phyloP scores from a whole-genome alignment of 1,140 invertebrate species.

The Gerris buenoi region DNA sequence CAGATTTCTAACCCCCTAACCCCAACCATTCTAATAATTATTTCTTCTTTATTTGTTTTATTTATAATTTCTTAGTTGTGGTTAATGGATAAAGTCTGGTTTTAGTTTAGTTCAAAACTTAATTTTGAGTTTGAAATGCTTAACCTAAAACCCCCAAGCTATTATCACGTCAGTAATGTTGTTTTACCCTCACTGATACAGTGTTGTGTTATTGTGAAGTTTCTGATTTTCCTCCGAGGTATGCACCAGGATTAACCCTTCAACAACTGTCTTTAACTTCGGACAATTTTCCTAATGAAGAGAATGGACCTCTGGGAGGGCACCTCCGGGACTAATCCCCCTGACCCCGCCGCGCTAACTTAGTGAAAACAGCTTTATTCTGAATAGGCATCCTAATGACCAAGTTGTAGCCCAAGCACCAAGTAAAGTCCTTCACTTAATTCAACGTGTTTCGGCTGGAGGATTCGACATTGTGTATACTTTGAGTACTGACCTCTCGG shows the following conservation, averaged over 20 bases:
- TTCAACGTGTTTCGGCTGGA: conserved; percentile 4
- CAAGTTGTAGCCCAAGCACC: not conserved
- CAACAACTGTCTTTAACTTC: not conserved
- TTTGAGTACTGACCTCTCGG: not conserved
- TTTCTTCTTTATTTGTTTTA: too few species aligned
- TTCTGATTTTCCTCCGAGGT: not conserved
- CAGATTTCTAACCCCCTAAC: too few species aligned
- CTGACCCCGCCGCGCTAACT: not conserved
- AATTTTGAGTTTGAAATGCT: too few species aligned
- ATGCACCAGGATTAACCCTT: not conserved
- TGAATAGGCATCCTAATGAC: conserved; percentile 4
- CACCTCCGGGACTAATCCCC: not conserved
- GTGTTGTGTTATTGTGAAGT: not conserved
- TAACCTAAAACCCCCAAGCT: too few species aligned
- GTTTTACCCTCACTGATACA: not conserved
- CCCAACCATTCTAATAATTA: too few species aligned
- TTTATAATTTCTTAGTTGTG: too few species aligned
- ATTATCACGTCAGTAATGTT: not conserved
- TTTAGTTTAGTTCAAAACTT: too few species aligned
- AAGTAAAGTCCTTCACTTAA: not conserved
- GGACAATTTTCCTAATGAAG: not conserved
- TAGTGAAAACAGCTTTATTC: conserved; percentile 6
- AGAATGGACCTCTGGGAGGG: not conserved
- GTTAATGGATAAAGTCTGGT: too few species aligned
- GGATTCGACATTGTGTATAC: not conserved